A percentile compares a stretch with the other conserved stretches of the same genome.
These are phyloP conservation scores for Tyrophagus putrescentiae DNA, from an alignment of 1,140 invertebrate species.

Conservation along the genomic window DNA sequence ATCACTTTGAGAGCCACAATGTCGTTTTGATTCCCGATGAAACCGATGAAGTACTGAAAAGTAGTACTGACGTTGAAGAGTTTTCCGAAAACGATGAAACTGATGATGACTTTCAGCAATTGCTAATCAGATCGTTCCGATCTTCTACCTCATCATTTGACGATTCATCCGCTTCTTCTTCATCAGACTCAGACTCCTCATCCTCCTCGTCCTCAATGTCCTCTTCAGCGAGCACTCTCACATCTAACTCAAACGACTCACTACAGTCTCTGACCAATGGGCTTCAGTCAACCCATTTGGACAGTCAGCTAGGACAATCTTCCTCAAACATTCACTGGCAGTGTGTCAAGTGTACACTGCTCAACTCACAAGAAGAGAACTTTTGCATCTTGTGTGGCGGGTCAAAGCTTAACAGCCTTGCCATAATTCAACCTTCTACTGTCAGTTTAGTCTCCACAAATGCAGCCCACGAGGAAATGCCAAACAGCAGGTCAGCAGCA, in stretches of 20 bases:
- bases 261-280: background rate
- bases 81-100: background rate
- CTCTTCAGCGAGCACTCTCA: background rate
- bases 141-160: conserved; percentile 21
- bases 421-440: conserved; percentile 14
- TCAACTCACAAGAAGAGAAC: conserved; percentile 50
- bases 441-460: conserved; percentile 16
- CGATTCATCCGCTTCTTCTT: background rate
- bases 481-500: background rate
- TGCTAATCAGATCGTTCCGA: background rate
- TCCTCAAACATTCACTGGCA: conserved; percentile 46
- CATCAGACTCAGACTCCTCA: background rate
- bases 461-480: background rate
- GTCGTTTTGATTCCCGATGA: background rate
- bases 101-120: too few species aligned
- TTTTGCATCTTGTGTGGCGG: conserved; percentile 68
- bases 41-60: background rate
- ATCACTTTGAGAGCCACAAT: too few species aligned
- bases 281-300: conserved; percentile 3
- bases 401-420: conserved; percentile 48
- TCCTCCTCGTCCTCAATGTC: conserved; percentile 13
- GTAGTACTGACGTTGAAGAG: background rate
- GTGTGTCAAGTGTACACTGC: conserved; percentile 68
- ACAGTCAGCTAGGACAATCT: conserved; percentile 16
- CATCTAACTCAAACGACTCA: background rate